Evolutionary conservation across 1,140 invertebrate species (phyloP), one percentile per base, ranked within the genome.

Genomic region (Drosophila arawakana): DNA sequence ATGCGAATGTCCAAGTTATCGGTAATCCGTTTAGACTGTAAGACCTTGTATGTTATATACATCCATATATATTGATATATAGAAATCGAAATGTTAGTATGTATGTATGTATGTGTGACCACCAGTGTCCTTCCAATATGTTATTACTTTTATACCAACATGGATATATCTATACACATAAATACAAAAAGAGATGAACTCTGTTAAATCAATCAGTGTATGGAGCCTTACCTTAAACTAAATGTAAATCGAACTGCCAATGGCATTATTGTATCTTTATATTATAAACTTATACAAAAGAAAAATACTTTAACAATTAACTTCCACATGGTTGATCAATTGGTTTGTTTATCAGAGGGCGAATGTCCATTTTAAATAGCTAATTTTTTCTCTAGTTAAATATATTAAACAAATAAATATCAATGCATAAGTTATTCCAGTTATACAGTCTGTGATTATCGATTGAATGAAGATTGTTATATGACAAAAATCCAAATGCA

Each of bases 381-480:
- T 80, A 86, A 89, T 89, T 86, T 73, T 73, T 80, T 83, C 35
- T 41, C 73, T 86, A 86, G 83, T 78, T 86, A 86, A 86, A 75
- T 86, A 63, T 63, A 78, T 50, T 86, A 59, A 59, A 78, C 47
- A 61, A 54, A 43, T 68, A 66, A 59, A 59, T 59, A 52, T 74
- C 82, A 81, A 30, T 85, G 76, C 80, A 80, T 70, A 78, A 77
- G 73, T 88, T 83, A 86, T 86, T 86, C 83, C 83, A 86, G 84
- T 86, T 86, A 86, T 83, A 66, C 73, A 78, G 70, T 86, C 83
- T 86, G 83, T 86, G 83, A 86, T 86, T 83, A 80, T 74, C 70
- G 74, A 80, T 66, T 86, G 70, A 83, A 73, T 73, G 77, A 77
- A 78, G 81, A 41, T 41, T 41, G 39, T 41, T 41, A 41, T 85